Percentiles rank a stretch among this genome's conserved stretches.
Conservation (phyloP, 1,140 invertebrate species). For the Cataglyphis hispanica region DNA sequence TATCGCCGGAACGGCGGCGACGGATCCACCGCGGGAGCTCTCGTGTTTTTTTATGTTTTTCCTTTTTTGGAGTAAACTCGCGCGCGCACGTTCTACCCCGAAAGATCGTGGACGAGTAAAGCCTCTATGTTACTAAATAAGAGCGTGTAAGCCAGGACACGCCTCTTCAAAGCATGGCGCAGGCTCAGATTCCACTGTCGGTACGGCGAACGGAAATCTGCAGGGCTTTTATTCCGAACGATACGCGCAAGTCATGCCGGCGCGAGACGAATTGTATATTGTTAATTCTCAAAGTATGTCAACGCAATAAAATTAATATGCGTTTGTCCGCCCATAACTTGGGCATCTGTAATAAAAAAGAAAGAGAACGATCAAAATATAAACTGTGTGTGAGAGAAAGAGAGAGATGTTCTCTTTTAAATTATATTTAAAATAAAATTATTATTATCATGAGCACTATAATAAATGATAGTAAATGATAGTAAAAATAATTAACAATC, state of each 20-base stretch:
- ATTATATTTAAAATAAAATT: too few relatives aligned
- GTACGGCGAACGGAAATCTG: slow-evolving; percentile 17
- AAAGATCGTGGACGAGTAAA: slow-evolving; percentile 56
- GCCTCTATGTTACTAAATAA: slow-evolving; percentile 50
- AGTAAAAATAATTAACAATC: too few relatives aligned
- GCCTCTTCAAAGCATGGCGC: slow-evolving; percentile 48
- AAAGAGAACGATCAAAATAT: not conserved
- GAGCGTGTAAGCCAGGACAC: slow-evolving; percentile 57
- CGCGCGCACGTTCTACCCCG: slow-evolving; percentile 38
- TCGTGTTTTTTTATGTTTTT: not conserved
- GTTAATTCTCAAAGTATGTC: slow-evolving; percentile 4
- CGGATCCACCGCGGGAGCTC: not conserved
- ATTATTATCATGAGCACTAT: too few relatives aligned
- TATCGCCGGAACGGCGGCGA: not conserved
- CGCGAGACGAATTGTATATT: not conserved
- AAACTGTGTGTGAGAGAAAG: too few relatives aligned
- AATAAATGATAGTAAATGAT: too few relatives aligned
- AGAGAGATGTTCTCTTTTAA: too few relatives aligned
- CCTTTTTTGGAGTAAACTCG: not conserved
- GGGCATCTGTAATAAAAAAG: not conserved
- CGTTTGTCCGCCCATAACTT: not conserved
- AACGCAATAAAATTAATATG: not conserved
- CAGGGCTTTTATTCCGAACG: slow-evolving; percentile 36
- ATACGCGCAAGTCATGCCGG: slow-evolving; percentile 18
- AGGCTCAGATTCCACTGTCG: slow-evolving; percentile 20